phyloP scores from a whole-genome alignment of 2,797 vertebrate species.

The Apogon talboti region DNA sequence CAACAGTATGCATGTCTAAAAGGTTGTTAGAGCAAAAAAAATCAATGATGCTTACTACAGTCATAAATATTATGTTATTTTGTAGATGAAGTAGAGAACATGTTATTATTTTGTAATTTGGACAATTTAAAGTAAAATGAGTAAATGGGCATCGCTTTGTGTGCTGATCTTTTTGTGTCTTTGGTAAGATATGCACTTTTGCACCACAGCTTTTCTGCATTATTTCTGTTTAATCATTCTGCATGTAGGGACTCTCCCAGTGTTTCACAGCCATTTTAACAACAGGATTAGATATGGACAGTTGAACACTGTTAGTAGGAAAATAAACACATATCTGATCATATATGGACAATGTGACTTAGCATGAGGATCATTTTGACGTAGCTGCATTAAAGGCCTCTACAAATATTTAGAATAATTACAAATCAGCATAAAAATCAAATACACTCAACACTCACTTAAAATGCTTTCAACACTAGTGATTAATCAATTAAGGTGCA shows the following conservation, averaged over 20 bases:
- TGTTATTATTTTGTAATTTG: slow-evolving; percentile 90
- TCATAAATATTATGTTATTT: slow-evolving; percentile 85
- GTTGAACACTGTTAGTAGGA: not conserved
- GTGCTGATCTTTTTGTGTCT: slow-evolving; percentile 44
- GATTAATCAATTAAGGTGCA: not conserved
- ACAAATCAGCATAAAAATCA: not conserved
- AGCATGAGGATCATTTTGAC: not conserved
- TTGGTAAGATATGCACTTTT: not conserved
- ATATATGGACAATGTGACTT: not conserved
- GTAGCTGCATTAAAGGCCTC: not conserved
- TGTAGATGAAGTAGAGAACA: slow-evolving; percentile 86
- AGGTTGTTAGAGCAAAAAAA: slow-evolving; percentile 81
- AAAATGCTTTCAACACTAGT: not conserved
- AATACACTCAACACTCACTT: not conserved
- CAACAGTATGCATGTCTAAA: slow-evolving; percentile 89
- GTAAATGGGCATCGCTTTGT: slow-evolving; percentile 65
- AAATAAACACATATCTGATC: not conserved
- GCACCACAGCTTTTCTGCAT: not conserved
- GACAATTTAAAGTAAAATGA: slow-evolving; percentile 87
- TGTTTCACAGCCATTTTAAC: not conserved
- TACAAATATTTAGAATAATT: not conserved
- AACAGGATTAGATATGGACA: not conserved
- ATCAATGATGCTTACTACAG: slow-evolving; percentile 82
- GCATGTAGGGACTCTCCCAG: not conserved
- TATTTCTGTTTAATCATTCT: not conserved